These are phyloP conservation scores for Onychostoma macrolepis DNA, from an alignment of 2,113 vertebrate genomes.

Conservation along the genomic window DNA sequence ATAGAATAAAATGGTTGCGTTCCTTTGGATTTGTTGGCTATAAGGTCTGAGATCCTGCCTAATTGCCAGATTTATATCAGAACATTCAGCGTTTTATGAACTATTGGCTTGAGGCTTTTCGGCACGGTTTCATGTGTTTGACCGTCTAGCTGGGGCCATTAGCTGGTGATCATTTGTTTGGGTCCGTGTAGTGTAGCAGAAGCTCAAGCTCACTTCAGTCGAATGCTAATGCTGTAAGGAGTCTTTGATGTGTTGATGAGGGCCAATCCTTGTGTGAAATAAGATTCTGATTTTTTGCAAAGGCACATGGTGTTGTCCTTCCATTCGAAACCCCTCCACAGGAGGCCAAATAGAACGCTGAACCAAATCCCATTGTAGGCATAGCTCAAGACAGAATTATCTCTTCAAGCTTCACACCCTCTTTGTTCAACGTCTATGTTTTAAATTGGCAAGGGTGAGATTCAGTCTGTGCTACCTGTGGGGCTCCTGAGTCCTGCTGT, in stretches of 20 bases:
- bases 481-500: conserved; percentile 66
- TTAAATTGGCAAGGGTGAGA: conserved; percentile 63
- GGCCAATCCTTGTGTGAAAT: not conserved
- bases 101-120: conserved; percentile 19
- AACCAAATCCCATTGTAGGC: conserved; percentile 68
- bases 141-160: conserved; percentile 42
- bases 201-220: conserved; percentile 28
- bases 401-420: conserved; percentile 29
- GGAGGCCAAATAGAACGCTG: conserved; percentile 61
- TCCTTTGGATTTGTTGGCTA: not conserved
- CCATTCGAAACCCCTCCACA: conserved; percentile 55
- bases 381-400: conserved; percentile 42
- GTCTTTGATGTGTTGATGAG: conserved; percentile 72
- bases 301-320: conserved; percentile 59
- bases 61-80: conserved; percentile 8
- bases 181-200: conserved; percentile 54
- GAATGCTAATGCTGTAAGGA: conserved; percentile 48
- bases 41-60: not conserved
- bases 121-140: conserved; percentile 14
- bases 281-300: not conserved
- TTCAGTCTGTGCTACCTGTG: conserved; percentile 64
- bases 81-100: not conserved
- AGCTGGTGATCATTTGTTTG: conserved; percentile 47
- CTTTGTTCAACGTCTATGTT: conserved; percentile 51
- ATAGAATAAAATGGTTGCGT: not conserved